A percentile compares a stretch with the other conserved stretches of the same genome.
Conservation (phyloP, 2,797 vertebrate genomes). For the Falco concolor region DNA sequence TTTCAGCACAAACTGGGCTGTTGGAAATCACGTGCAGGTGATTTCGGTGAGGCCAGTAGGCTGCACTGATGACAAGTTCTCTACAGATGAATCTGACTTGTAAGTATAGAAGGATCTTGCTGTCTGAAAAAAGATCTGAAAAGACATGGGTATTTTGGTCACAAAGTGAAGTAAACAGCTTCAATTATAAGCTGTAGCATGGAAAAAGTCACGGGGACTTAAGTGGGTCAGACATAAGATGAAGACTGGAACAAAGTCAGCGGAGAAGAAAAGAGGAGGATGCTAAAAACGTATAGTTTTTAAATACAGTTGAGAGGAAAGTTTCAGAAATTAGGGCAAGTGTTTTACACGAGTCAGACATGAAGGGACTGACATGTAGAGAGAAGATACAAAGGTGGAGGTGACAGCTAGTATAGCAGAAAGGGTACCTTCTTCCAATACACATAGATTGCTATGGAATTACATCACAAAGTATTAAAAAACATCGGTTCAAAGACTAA, state of each 20-base stretch:
- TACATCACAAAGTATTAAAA: background rate
- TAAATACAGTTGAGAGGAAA: background rate
- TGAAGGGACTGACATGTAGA: background rate
- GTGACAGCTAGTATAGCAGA: background rate
- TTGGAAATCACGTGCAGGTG: fast-evolving
- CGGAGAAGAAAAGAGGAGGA: slow-evolving; percentile 10
- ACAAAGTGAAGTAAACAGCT: slow-evolving; percentile 44
- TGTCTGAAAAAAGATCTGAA: slow-evolving; percentile 40
- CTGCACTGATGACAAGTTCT: background rate
- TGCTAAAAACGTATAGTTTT: slow-evolving; percentile 5
- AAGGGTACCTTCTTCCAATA: background rate
- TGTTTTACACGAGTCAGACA: background rate
- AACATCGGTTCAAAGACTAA: background rate
- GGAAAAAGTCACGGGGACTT: slow-evolving; percentile 31
- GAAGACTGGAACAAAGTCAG: slow-evolving; percentile 42
- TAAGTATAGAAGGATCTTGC: background rate
- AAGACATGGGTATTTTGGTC: background rate
- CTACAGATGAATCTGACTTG: background rate
- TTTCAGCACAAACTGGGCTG: background rate
- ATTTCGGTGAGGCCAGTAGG: background rate
- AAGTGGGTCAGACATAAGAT: slow-evolving; percentile 29
- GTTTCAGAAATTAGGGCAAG: slow-evolving; percentile 18
- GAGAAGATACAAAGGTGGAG: background rate
- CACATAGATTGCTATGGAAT: background rate
- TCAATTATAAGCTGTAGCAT: slow-evolving; percentile 20